Evolutionary conservation across 2,888 invertebrate genomes (phyloP).

Genomic region (Timema cristinae): DNA sequence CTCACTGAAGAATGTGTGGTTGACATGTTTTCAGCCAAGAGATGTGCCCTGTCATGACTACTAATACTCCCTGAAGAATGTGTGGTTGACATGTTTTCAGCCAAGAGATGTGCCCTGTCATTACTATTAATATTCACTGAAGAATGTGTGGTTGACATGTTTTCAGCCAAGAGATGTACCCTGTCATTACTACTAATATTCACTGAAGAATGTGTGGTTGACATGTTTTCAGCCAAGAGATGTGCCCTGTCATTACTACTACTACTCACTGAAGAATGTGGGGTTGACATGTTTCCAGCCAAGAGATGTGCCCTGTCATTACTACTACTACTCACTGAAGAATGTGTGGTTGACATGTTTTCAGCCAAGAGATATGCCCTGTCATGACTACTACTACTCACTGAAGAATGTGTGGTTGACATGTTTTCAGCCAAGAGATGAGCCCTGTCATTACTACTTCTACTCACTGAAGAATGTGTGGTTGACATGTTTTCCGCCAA

Average conservation of each 20-base stretch:
- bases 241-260: constrained; percentile 91
- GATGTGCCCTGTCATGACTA: constrained; percentile 89
- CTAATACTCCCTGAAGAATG: constrained; percentile 96
- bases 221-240: constrained; percentile 62
- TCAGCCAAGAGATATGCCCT: constrained; percentile 68
- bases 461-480: constrained; percentile 97
- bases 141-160: too few relatives aligned
- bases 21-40: constrained; percentile 59
- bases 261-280: constrained; percentile 96
- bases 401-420: constrained; percentile 97
- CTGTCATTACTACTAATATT: constrained; percentile 96
- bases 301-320: constrained; percentile 78
- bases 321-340: constrained; percentile 97
- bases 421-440: constrained; percentile 62
- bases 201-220: constrained; percentile 96
- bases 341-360: too few relatives aligned
- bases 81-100: too few relatives aligned
- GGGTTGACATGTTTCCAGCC: too few relatives aligned
- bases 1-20: constrained; percentile 95
- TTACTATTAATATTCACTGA: constrained; percentile 96
- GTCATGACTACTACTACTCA: constrained; percentile 97
- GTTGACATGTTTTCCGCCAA: too few relatives aligned
- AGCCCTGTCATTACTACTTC: constrained; percentile 94
- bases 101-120: constrained; percentile 75
- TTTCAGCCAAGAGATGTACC: constrained; percentile 67